Conservation (phyloP, 1,140 invertebrate genomes). For the Teleopsis dalmanni region DNA sequence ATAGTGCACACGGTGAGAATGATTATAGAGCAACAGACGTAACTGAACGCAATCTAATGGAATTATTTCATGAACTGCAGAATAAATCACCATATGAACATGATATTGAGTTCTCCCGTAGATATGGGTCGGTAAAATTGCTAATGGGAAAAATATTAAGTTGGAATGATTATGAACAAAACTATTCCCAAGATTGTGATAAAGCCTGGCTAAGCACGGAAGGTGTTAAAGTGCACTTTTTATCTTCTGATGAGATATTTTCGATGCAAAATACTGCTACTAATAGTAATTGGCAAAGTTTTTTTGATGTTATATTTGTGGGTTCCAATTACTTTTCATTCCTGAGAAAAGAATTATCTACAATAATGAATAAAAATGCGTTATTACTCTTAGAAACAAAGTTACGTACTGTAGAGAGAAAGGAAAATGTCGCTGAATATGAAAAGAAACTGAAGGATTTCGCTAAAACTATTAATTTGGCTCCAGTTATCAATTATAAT, state of each 20-base stretch:
- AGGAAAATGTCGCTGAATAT: slow-evolving; percentile 51
- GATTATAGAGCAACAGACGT: slow-evolving; percentile 57
- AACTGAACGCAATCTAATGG: slow-evolving; percentile 57
- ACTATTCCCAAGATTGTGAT: slow-evolving; percentile 42
- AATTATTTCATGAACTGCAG: slow-evolving; percentile 58
- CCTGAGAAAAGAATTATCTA: slow-evolving; percentile 46
- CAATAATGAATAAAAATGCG: slow-evolving; percentile 47
- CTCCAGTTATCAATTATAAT: slow-evolving; percentile 37
- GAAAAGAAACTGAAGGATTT: slow-evolving; percentile 48
- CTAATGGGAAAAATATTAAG: slow-evolving; percentile 46
- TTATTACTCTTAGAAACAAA: slow-evolving; percentile 53
- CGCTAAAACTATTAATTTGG: slow-evolving; percentile 38
- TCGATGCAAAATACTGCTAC: slow-evolving; percentile 47
- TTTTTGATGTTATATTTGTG: slow-evolving; percentile 54
- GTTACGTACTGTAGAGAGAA: slow-evolving; percentile 50
- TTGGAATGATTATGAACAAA: slow-evolving; percentile 40
- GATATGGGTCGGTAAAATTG: slow-evolving; percentile 47
- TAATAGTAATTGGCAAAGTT: slow-evolving; percentile 44
- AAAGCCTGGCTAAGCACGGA: slow-evolving; percentile 46
- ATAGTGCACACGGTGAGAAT: slow-evolving; percentile 51
- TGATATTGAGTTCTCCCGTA: slow-evolving; percentile 42
- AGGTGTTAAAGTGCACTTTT: slow-evolving; percentile 51
- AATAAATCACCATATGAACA: slow-evolving; percentile 47
- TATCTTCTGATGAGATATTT: slow-evolving; percentile 49
- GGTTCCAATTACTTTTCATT: slow-evolving; percentile 50